Evolutionary conservation across 2,888 invertebrate genomes (phyloP), one percentile per base, ranked within the genome.

Genomic region (Sarcophaga caerulescens): DNA sequence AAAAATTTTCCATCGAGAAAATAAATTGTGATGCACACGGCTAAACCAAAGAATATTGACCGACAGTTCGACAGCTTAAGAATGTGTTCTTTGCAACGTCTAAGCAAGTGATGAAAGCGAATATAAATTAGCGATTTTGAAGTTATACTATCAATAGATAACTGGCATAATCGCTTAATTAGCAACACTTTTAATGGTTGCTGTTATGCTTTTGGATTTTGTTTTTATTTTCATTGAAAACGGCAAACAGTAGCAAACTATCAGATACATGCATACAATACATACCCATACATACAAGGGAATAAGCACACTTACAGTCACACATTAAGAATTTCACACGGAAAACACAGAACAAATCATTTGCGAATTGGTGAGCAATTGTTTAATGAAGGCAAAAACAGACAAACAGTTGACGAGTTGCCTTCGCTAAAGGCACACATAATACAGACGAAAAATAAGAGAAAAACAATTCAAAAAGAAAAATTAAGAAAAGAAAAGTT

Each of bases 321-420:
- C 57, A 63, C 45, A 19, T 35, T 60, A 10, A 74, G 17, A 70
- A 73, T 17, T 45, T 76, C 59, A 70, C 45, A 73, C 52, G 23
- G 35, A 47, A 60, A 73, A 73, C 47, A 73, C 74, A 69, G 52
- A 78, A 74, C 74, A 81, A 83, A 83, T 81, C 77, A 81, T 47
- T 47, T 14, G 14, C 12, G 47, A 14, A 19, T 69, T 14, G 17
- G 35, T 63, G 84, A 65, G 78, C 80, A 85, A 80, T 81, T 73
- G 85, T 78, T 74, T 52, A 57, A 82, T 63, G 78, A 85, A 82
- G 80, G 82, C 66, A 45, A 86, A 88, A 79, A 79, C 77, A 62
- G 71, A 59, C 74, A 82, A 88, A 88, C 91, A 92, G 92, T 92
- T 91, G 91, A 89, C 88, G 90, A 91, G 90, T 89, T 92, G 92